Percentiles rank a stretch among this genome's conserved stretches.
Evolutionary conservation across 2,797 vertebrate genomes (phyloP).

Genomic region (Xiphophorus birchmanni): DNA sequence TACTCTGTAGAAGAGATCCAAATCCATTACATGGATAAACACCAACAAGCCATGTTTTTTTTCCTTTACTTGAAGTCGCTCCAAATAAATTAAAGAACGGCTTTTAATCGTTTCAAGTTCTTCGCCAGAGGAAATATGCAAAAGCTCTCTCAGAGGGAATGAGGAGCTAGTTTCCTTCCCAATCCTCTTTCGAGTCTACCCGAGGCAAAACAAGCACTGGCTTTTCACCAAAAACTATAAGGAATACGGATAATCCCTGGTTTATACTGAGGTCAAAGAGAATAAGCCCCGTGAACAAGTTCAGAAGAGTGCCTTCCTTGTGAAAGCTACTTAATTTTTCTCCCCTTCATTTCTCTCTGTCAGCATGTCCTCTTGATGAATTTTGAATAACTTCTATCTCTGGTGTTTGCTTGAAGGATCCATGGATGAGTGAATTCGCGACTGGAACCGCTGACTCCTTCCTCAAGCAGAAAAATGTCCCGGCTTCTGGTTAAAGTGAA

Average conservation of each 20-base stretch:
- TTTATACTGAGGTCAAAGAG: slow-evolving; percentile 70
- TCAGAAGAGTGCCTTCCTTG: slow-evolving; percentile 40
- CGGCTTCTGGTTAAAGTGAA: neutral
- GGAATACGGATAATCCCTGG: slow-evolving; percentile 66
- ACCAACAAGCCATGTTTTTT: slow-evolving; percentile 39
- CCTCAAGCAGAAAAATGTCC: slow-evolving; percentile 11
- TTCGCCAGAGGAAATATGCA: slow-evolving; percentile 67
- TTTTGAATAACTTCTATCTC: slow-evolving; percentile 40
- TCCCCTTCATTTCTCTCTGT: slow-evolving; percentile 25
- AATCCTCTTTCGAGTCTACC: slow-evolving; percentile 62
- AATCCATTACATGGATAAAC: slow-evolving; percentile 52
- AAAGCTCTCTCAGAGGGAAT: slow-evolving; percentile 60
- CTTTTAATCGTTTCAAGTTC: slow-evolving; percentile 67
- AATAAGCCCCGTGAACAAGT: slow-evolving; percentile 60
- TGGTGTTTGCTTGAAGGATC: slow-evolving; percentile 41
- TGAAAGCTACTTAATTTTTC: slow-evolving; percentile 44
- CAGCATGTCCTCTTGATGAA: slow-evolving; percentile 28
- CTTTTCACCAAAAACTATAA: slow-evolving; percentile 63
- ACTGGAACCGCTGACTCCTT: slow-evolving; percentile 2
- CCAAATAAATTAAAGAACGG: slow-evolving; percentile 65
- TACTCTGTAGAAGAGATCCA: slow-evolving; percentile 41
- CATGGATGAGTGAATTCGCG: slow-evolving; percentile 25
- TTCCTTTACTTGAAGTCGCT: slow-evolving; percentile 56
- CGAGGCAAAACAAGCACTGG: slow-evolving; percentile 64
- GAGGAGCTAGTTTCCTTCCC: slow-evolving; percentile 56